These are phyloP conservation scores for Xanthia togata DNA, from an alignment of 2,888 invertebrate genomes.

Conservation along the genomic window DNA sequence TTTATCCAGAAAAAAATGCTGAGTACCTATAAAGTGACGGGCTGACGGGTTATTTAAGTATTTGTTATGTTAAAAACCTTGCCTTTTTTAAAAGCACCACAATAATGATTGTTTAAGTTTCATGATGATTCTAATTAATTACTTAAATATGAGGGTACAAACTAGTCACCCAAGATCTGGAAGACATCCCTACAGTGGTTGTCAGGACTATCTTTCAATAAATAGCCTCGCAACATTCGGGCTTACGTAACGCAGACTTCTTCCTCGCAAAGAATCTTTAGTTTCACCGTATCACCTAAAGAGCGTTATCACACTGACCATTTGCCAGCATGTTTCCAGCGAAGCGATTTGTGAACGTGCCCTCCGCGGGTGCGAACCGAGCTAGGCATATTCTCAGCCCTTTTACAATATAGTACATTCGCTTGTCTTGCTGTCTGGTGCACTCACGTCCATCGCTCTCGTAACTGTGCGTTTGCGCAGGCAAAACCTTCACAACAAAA, in stretches of 20 bases:
- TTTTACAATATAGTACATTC: neutral
- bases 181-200: neutral
- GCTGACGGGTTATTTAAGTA: too few relatives aligned
- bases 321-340: too few relatives aligned
- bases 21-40: too few relatives aligned
- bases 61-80: slow-evolving; percentile 5
- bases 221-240: neutral
- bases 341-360: neutral
- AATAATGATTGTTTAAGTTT: neutral
- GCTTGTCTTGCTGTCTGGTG: neutral
- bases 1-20: too few relatives aligned
- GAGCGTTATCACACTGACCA: neutral
- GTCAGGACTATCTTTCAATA: neutral
- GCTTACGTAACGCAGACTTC: neutral
- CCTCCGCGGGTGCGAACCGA: neutral
- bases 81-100: neutral
- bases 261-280: too few relatives aligned
- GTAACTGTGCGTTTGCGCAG: too few relatives aligned
- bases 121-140: neutral
- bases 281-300: neutral
- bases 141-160: neutral
- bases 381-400: neutral
- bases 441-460: neutral
- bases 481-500: too few relatives aligned
- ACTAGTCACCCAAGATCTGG: neutral